Evolutionary conservation across 2,888 invertebrate genomes (phyloP).

Genomic region (Troides oblongomaculatus): DNA sequence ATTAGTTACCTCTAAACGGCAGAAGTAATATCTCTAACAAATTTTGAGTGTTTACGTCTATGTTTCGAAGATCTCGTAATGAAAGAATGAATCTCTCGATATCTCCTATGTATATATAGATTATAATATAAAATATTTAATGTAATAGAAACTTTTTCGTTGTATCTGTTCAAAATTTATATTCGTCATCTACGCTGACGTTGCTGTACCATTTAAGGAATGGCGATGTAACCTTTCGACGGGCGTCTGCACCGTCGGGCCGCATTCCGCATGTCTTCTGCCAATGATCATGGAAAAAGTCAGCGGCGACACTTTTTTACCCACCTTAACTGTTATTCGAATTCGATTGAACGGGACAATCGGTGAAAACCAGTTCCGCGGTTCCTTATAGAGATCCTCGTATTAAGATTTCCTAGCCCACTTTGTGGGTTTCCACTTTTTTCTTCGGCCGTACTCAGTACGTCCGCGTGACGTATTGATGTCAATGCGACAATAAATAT

Average conservation of each 20-base stretch:
- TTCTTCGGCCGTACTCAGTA: conserved; percentile 47
- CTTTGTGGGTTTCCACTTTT: conserved; percentile 62
- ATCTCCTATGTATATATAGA: not conserved
- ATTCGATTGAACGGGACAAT: conserved; percentile 58
- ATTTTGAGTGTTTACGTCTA: no score
- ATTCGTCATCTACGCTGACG: conserved; percentile 66
- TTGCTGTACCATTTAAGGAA: conserved; percentile 56
- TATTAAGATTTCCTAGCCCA: conserved; percentile 75
- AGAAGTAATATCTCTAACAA: no score
- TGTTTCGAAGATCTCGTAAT: no score
- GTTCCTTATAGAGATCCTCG: conserved; percentile 54
- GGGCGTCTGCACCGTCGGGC: conserved; percentile 57
- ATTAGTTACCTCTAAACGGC: no score
- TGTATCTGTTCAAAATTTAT: conserved; percentile 48
- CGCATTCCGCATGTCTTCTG: conserved; percentile 66
- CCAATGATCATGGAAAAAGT: conserved; percentile 66
- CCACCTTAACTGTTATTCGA: conserved; percentile 65
- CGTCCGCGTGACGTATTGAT: conserved; percentile 61
- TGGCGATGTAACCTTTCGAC: conserved; percentile 63
- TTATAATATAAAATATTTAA: not conserved
- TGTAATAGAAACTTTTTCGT: not conserved
- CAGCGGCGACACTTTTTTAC: conserved; percentile 61
- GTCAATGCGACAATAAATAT: conserved; percentile 75
- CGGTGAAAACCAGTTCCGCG: conserved; percentile 61
- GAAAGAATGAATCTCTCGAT: no score